Conservation (phyloP, 2,888 invertebrate species). For the Acanthosoma haemorrhoidale region DNA sequence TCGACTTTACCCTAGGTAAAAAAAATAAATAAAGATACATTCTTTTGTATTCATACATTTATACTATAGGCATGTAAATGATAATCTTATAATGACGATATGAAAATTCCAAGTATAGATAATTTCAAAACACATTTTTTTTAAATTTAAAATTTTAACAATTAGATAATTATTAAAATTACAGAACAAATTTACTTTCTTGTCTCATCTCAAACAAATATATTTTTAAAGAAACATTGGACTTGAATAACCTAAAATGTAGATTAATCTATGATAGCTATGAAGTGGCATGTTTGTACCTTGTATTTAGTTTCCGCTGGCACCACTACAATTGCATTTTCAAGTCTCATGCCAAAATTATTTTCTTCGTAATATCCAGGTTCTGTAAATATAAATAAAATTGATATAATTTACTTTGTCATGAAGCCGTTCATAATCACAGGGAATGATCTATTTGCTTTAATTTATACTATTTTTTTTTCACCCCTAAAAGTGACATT, state of each 20-base stretch:
- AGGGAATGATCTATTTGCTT: too few species aligned
- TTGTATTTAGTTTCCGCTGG: slow-evolving; percentile 44
- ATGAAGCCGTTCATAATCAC: too few species aligned
- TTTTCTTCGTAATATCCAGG: slow-evolving; percentile 90
- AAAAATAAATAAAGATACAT: neutral
- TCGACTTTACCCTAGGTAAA: neutral
- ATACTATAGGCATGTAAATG: neutral
- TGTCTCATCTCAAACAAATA: too few species aligned
- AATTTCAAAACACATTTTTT: too few species aligned
- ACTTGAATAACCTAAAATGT: too few species aligned
- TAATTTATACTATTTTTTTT: neutral
- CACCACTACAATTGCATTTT: slow-evolving; percentile 74
- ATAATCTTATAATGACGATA: neutral
- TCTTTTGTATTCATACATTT: neutral
- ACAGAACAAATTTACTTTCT: too few species aligned
- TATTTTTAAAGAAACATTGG: too few species aligned
- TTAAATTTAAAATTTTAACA: too few species aligned
- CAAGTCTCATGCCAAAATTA: slow-evolving; percentile 81
- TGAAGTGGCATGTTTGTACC: neutral
- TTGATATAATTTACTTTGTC: neutral
- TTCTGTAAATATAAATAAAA: slow-evolving; percentile 51
- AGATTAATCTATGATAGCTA: too few species aligned
- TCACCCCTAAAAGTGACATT: too few species aligned
- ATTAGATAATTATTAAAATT: too few species aligned
- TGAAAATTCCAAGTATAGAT: too few species aligned